Conservation (phyloP, 2,888 invertebrate genomes). For the Bugula neritina region DNA sequence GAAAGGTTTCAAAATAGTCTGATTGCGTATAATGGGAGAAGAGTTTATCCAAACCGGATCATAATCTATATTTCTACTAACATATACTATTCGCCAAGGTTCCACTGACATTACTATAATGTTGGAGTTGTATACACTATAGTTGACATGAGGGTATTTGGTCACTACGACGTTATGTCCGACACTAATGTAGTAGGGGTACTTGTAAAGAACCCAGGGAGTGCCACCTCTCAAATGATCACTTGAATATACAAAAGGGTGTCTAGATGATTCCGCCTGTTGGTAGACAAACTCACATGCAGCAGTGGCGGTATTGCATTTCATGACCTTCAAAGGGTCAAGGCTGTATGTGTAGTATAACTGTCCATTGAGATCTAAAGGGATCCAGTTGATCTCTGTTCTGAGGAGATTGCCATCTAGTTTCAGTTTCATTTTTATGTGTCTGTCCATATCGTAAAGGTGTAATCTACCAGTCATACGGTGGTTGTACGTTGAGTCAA, state of each 20-base stretch:
- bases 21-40: constrained; percentile 33
- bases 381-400: constrained; percentile 27
- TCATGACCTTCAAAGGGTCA: constrained; percentile 35
- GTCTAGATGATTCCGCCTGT: neutral
- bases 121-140: constrained; percentile 34
- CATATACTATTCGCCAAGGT: constrained; percentile 35
- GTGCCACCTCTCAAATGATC: constrained; percentile 37
- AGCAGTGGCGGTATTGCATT: constrained; percentile 31
- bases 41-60: constrained; percentile 32
- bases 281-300: constrained; percentile 27
- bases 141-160: neutral
- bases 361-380: constrained; percentile 30
- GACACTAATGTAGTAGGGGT: constrained; percentile 35
- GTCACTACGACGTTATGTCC: constrained; percentile 33
- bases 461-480: constrained; percentile 14
- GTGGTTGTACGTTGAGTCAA: neutral
- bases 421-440: neutral
- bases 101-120: constrained; percentile 34
- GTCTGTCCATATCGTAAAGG: constrained; percentile 19
- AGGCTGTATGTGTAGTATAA: constrained; percentile 36
- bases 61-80: constrained; percentile 34
- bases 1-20: constrained; percentile 36
- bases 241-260: constrained; percentile 33
- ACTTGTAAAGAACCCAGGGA: constrained; percentile 35
- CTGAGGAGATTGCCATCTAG: neutral